Base-by-base conservation (phyloP, 1,140 invertebrate species). In the Probaryconus sp. region DNA sequence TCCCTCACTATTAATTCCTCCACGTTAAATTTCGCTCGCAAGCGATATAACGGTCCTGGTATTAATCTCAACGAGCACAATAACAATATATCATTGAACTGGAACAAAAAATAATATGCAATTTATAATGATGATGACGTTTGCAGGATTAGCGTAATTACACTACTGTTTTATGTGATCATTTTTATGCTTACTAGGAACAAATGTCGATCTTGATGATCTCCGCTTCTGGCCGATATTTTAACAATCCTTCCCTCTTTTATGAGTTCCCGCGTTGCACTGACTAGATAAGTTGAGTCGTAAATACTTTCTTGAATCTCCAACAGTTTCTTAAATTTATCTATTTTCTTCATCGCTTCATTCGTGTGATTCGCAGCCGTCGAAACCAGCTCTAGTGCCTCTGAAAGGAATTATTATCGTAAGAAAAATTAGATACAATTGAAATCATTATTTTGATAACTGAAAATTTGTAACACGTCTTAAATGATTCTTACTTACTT, bases 301-400 rank as follows among this genome's bases (percentile, higher is more conserved):
- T 85, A 82, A 84, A 88, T 88, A 80, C 82, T 87, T 71, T 87
- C 85, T 80, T 87, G 85, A 55, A 89, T 88, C 47, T 88, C 85
- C 40, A 88, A 79, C 31, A 88, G 80, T 67, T 88, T 85, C 60
- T 86, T 85, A 65, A 86, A 88, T 69, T 85, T 87, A 60, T 88
- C 86, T 31, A 88, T 87, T 43, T 86, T 88, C 40, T 91, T 90
- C 87, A 94, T 92, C 28, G 90, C 92, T 76, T 92, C 89, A 79
- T 94, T 94, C 4, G 93, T 93, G 85, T 94, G 93, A 80, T 92
- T 90, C 5, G 93, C 92, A n/a, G 93, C 93, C 55, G 90, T 90
- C 78, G 90, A 91, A 17, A 94, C 93, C 71, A 94, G 91, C 42
- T 89, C 87, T 40, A 94, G 84, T 16, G 93, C 93, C 77, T 84